Base-by-base conservation (phyloP, 1,140 invertebrate species). In the Gryllus bimaculatus region DNA sequence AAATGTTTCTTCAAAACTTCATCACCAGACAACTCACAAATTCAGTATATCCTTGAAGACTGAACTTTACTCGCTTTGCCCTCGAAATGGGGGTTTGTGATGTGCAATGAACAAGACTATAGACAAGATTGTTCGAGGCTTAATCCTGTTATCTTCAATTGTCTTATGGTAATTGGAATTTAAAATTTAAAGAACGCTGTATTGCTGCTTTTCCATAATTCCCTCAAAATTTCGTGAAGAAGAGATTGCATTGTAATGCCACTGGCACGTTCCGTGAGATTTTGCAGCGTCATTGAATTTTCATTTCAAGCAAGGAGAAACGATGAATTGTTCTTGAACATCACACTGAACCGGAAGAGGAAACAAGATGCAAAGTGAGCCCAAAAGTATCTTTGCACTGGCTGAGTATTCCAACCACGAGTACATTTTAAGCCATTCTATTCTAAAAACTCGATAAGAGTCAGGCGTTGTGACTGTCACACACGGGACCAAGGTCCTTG, bases 281-380 rank as follows among this genome's bases (percentile, higher is more conserved):
- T 77, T 18, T 26, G 76, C 13, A 13, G 47, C 76, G 3, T 77
- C 76, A 48, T 77, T 12, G 47, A 77, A 77, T 39, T 47, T 77
- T n/a, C 6, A 47, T 47, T 77, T 8, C 8, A 8, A 39, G 20
- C 4, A 77, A 39, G 76, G 76, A 39, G 39, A 77, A 20, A 77
- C 39, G 20, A 77, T 77, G 47, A 77, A 77, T 26, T 77, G 76
- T 13, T 8, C 76, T 48, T 77, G 39, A 13, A 77, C 3, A 47
- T 8, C 2, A n/a, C 18, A 4, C 12, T 77, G 76, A 77, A 39
- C 39, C 1, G 48, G 12, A 77, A 1, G 6, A 12, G 20, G 10
- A 77, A 77, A 77, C 20, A 77, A n/a, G 12, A 77, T 39, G 47
- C 76, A 77, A 47, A 77, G 0, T 47, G 3, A 5, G 47, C 26